Conservation (phyloP, 2,113 vertebrate species). For the Accipiter virgatus region DNA sequence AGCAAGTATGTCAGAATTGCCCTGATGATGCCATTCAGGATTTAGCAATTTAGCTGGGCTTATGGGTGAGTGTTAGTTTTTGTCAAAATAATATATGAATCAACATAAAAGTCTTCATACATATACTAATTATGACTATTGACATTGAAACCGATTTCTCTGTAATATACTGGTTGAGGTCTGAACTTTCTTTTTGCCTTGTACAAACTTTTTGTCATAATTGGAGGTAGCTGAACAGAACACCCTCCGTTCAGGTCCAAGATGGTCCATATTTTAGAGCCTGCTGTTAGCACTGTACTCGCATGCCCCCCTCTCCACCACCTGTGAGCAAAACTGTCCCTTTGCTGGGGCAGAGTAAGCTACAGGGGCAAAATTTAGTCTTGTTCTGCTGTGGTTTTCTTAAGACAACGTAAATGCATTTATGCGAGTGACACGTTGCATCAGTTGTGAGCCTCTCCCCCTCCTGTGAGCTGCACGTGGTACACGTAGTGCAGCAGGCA, state of each 20-base stretch:
- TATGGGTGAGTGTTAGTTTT: background rate
- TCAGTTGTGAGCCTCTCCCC: background rate
- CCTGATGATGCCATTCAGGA: accelerated
- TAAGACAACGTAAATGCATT: background rate
- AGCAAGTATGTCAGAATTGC: background rate
- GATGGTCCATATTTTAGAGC: background rate
- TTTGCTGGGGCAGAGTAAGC: background rate
- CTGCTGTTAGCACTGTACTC: background rate
- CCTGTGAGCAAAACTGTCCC: background rate
- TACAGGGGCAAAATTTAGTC: background rate
- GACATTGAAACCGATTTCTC: background rate
- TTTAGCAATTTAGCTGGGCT: background rate
- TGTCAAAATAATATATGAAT: background rate
- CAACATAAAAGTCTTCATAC: background rate
- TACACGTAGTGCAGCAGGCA: background rate
- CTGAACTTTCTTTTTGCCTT: background rate
- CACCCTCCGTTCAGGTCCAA: background rate
- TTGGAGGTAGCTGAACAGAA: background rate
- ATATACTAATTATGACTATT: background rate
- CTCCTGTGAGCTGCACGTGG: background rate
- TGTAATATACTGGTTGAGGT: background rate
- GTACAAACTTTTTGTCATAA: background rate
- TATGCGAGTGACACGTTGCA: background rate
- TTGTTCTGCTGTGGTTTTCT: background rate
- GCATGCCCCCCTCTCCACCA: accelerated